These are phyloP conservation scores for Talpa occidentalis DNA, from an alignment of 2,113 vertebrate species.

Conservation along the genomic window DNA sequence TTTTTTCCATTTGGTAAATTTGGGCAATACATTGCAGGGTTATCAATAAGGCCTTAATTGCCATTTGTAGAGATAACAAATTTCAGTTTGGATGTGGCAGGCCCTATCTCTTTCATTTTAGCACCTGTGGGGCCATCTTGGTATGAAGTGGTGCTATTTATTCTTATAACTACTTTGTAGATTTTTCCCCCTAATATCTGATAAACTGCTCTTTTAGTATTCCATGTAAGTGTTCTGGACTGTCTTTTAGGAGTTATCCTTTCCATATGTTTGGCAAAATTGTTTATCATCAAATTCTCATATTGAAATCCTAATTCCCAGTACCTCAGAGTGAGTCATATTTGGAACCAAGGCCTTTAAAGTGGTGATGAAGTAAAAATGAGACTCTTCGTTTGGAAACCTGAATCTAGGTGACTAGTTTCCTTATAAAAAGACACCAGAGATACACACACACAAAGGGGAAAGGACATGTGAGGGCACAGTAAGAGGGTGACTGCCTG, in stretches of 20 bases:
- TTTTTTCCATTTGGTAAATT: neutral
- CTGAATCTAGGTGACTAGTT: neutral
- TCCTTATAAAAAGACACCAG: neutral
- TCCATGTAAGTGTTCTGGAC: neutral
- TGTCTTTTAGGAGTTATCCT: neutral
- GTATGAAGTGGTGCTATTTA: neutral
- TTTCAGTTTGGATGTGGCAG: neutral
- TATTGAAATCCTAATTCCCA: neutral
- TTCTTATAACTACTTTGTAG: neutral
- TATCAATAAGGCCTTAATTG: neutral
- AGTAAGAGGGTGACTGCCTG: neutral
- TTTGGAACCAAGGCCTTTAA: neutral
- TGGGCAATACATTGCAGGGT: neutral
- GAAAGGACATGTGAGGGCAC: neutral
- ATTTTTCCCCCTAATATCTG: neutral
- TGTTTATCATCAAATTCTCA: neutral
- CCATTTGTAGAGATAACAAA: neutral
- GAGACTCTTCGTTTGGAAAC: neutral
- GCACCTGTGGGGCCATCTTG: neutral
- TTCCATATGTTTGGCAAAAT: neutral
- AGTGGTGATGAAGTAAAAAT: neutral
- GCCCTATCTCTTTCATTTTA: neutral
- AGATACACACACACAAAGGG: neutral
- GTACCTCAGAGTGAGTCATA: neutral
- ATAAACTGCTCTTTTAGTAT: neutral